Base-by-base conservation (phyloP, 1,140 invertebrate genomes). In the Pseudomyrmex flavicornis region DNA sequence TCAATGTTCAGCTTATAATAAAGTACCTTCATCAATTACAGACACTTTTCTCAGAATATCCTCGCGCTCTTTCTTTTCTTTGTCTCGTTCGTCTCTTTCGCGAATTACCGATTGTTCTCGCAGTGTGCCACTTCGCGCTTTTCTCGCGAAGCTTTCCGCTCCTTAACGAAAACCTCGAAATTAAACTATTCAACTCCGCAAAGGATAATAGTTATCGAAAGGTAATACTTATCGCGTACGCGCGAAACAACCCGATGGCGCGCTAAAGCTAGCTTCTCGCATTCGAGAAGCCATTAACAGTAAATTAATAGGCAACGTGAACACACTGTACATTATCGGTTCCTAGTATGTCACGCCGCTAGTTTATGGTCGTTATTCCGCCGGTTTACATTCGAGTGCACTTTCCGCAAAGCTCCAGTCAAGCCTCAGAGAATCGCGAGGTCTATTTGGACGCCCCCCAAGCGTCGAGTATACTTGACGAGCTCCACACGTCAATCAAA, bases 271-370 rank as follows among this genome's bases (percentile, higher is more conserved):
- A 66, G 62, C 52, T 77, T 77, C 62, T 76, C 74, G 26, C 61
- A 22, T 76, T 77, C 50, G 48, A 66, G 62, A 48, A 48, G 62
- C 66, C 74, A 66, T 77, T 77, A 76, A 77, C 74, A 66, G 74
- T 63, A 26, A 68, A 77, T 66, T 77, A 77, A 77, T 77, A 77
- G 61, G 74, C 74, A 77, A 66, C 74, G 62, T 54, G 62, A 77
- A 77, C 74, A 77, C 26, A 17, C 50, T 48, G 17, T 77, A 68
- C 62, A 68, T 77, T 77, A 77, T 77, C 62, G 74, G 74, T 48
- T 66, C n/a, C 22, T 22, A 52, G 50, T 77, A 48, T 54, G 62
- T 77, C 74, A 77, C 62, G 74, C 48, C 48, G 26, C 17, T 22
- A 48, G 74, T 77, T 77, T 77, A 77, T 77, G 52, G 48, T 54